Evolutionary conservation across 2,797 vertebrate genomes (phyloP), one percentile per base, ranked within the genome.

Genomic region (Alexandromys oeconomus): DNA sequence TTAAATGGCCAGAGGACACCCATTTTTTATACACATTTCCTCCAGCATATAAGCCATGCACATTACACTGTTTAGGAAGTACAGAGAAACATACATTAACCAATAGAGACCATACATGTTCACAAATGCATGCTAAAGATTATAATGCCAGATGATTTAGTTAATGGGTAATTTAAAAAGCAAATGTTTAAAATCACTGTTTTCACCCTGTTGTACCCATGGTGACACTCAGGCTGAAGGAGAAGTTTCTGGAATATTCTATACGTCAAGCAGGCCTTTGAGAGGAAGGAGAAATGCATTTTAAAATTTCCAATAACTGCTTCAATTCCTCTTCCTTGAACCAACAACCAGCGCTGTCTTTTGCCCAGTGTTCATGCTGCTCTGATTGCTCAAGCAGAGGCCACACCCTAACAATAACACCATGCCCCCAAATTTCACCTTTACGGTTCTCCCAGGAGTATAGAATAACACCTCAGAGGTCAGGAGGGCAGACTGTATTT

Each of bases 131-230:
- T 6, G 2, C 29, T n/a, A 8, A 27, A 48, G 51, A 25, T 25
- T 0, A 7, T 0, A 7, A 40, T 0, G 5, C 57, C 21, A 1
- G 34, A 14, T 11, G 0, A n/a, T 37, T 59, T 11, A 27, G 15
- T 34, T n/a, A 67, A 65, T 4, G 11, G 0, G 19, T 17, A 71
- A 43, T 0, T 0, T 51, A 29, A 21, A 63, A 43, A 31, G 8
- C 34, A 14, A 80, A 74, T 37, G 2, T 31, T 54, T 91, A 37
- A 10, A 86, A 59, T 0, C 37, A 15, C n/a, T 14, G 14, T 74
- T 37, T 37, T 48, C 4, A 10, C 51, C n/a, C 34, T 3, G 5
- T 77, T 82, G 57, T 82, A 34, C 40, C 73, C 0, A 0, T 17
- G 4, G 0, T 40, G 7, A 12, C 23, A 9, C 1, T 12, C 71